A percentile compares a stretch with the other conserved stretches of the same genome.
Evolutionary conservation across 2,113 vertebrate genomes (phyloP).

Genomic region (Elachura formosa): DNA sequence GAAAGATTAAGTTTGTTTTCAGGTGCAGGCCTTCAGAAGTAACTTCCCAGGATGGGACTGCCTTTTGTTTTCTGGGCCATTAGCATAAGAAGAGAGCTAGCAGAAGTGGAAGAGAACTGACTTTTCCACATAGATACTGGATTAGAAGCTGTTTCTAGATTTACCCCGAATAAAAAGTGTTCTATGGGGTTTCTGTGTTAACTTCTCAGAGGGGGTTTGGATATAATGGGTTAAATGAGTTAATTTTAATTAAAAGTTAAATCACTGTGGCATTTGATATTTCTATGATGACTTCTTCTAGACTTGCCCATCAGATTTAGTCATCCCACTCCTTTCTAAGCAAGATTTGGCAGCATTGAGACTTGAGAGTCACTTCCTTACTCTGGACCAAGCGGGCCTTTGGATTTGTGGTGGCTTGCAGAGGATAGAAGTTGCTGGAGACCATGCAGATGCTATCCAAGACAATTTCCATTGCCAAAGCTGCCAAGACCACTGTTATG

Average conservation of each 20-base stretch:
- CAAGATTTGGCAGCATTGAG: constrained; percentile 12
- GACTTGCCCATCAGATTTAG: constrained; percentile 29
- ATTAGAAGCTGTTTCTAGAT: constrained; percentile 64
- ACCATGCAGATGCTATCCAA: background rate
- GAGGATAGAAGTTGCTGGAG: background rate
- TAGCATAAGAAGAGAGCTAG: constrained; percentile 18
- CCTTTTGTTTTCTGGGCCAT: constrained; percentile 47
- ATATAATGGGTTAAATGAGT: background rate
- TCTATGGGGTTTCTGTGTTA: background rate
- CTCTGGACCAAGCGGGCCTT: constrained; percentile 65
- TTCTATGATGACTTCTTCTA: constrained; percentile 46
- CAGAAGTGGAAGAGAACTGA: background rate
- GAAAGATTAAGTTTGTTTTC: no score
- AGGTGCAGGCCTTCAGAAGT: constrained; percentile 33
- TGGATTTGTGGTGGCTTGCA: constrained; percentile 1
- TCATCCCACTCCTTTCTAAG: constrained; percentile 3
- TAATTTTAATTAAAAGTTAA: constrained; percentile 38
- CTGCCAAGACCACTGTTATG: background rate
- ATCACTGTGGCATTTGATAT: constrained; percentile 46
- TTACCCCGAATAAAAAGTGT: background rate
- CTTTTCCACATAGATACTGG: constrained; percentile 13
- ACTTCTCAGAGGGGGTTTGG: constrained; percentile 30
- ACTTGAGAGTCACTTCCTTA: background rate
- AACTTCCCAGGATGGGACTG: constrained; percentile 34
- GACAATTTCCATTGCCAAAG: background rate